Percentiles rank a stretch among this genome's conserved stretches.
Evolutionary conservation across 2,113 vertebrate genomes (phyloP).

Genomic region (Epinephelus moara): DNA sequence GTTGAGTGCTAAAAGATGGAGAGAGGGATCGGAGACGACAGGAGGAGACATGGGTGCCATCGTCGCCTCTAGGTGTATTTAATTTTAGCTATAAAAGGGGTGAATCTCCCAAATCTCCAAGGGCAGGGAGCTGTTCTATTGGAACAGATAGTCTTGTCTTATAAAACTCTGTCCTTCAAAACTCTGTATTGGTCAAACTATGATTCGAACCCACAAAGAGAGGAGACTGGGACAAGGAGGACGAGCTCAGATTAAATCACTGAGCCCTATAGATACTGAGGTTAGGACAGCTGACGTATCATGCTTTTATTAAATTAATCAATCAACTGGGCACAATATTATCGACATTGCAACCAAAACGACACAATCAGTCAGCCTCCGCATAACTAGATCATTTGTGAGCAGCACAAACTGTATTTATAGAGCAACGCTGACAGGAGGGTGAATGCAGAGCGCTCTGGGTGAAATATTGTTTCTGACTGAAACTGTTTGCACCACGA

Average conservation of each 20-base stretch:
- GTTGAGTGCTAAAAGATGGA: conserved; percentile 1
- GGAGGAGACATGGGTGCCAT: conserved; percentile 37
- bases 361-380: conserved; percentile 6
- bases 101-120: conserved; percentile 23
- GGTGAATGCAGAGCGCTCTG: neutral
- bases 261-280: neutral
- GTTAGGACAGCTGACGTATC: neutral
- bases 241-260: neutral
- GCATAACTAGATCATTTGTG: neutral
- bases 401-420: conserved; percentile 21
- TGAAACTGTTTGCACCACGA: conserved; percentile 3
- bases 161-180: conserved; percentile 25
- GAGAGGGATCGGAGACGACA: conserved; percentile 19
- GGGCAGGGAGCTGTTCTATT: neutral
- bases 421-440: neutral
- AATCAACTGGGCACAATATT: neutral
- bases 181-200: neutral
- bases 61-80: conserved; percentile 28
- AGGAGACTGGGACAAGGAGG: neutral
- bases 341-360: neutral
- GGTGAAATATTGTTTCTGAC: conserved; percentile 33
- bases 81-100: conserved; percentile 44
- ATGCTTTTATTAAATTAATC: conserved; percentile 11
- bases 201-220: conserved; percentile 1
- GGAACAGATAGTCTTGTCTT: neutral